phyloP scores from a whole-genome alignment of 2,888 invertebrate species.

The Eutolmus rufibarbis region DNA sequence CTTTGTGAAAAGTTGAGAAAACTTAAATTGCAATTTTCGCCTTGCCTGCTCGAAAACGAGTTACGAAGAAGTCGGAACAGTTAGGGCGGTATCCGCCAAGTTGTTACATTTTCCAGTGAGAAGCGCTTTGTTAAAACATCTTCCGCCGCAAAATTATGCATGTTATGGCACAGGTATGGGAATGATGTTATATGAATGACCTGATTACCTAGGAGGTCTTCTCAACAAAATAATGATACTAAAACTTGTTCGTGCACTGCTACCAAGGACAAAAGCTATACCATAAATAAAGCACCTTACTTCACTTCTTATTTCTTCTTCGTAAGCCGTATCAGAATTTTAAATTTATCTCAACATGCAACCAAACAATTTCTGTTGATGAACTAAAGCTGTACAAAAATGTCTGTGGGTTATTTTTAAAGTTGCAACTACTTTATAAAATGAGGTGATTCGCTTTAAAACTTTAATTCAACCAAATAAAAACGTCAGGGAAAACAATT shows the following conservation, averaged over 20 bases:
- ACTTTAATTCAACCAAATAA: not conserved
- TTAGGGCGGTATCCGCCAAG: not conserved
- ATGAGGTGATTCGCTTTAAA: not conserved
- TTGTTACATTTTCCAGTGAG: not conserved
- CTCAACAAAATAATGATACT: not conserved
- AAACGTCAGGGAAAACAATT: not conserved
- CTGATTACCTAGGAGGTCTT: not conserved
- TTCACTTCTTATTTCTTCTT: not conserved
- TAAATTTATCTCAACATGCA: no score
- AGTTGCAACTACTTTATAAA: not conserved
- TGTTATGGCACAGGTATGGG: not conserved
- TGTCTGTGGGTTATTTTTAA: no score
- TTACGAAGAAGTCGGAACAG: not conserved
- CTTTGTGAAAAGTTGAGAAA: not conserved
- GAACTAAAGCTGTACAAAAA: no score
- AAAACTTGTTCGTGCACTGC: not conserved
- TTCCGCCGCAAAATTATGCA: not conserved
- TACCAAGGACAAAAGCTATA: not conserved
- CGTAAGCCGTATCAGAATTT: not conserved
- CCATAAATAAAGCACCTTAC: not conserved
- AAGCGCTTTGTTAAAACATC: not conserved
- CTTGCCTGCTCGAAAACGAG: not conserved
- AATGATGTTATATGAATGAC: not conserved
- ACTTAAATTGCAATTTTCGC: not conserved
- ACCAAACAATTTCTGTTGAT: no score